A percentile compares a stretch with the other conserved stretches of the same genome.
Conservation (phyloP, 2,797 vertebrate genomes). For the Pteronotus mesoamericanus region DNA sequence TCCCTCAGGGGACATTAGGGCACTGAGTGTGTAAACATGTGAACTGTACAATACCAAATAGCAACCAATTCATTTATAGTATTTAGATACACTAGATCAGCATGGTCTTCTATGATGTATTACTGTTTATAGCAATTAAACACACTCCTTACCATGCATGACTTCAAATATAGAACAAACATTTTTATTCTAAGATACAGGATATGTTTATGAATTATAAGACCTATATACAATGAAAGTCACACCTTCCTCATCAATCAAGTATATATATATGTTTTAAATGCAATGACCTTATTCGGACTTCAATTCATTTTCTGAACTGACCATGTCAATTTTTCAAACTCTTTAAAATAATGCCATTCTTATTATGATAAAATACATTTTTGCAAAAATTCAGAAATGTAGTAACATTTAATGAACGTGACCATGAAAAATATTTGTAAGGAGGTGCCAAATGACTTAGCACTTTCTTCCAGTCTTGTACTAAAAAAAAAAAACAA, state of each 20-base stretch:
- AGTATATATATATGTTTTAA: constrained; percentile 64
- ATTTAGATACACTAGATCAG: constrained; percentile 59
- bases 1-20: constrained; percentile 71
- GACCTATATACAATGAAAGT: constrained; percentile 70
- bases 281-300: constrained; percentile 67
- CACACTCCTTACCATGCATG: constrained; percentile 71
- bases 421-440: constrained; percentile 75
- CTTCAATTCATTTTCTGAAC: constrained; percentile 69
- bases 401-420: constrained; percentile 70
- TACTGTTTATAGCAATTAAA: constrained; percentile 66
- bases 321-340: constrained; percentile 57
- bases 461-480: constrained; percentile 62
- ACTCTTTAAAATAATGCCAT: constrained; percentile 71
- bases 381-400: constrained; percentile 74
- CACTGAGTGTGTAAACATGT: constrained; percentile 73
- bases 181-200: constrained; percentile 71
- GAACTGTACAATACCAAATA: constrained; percentile 64
- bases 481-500: constrained; percentile 55
- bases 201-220: constrained; percentile 65
- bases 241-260: constrained; percentile 56
- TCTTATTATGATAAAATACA: constrained; percentile 71
- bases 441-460: constrained; percentile 71
- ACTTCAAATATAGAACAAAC: constrained; percentile 73
- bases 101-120: constrained; percentile 61
- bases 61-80: constrained; percentile 68